A percentile compares a stretch with the other conserved stretches of the same genome.
These are phyloP conservation scores for Hypothenemus hampei DNA, from an alignment of 1,140 invertebrate genomes.

Conservation along the genomic window DNA sequence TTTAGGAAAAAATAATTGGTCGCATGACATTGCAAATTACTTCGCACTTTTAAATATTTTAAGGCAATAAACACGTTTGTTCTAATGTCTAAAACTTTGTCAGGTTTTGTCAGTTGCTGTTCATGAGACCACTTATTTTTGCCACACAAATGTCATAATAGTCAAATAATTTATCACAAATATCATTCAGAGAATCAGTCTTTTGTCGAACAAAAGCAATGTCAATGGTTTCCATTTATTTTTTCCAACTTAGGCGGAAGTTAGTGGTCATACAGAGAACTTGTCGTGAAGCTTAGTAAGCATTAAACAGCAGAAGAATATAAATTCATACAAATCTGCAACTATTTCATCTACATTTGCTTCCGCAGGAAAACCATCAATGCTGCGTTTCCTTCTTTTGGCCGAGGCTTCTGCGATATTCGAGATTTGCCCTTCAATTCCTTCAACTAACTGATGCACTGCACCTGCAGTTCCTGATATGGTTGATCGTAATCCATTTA, in stretches of 20 bases:
- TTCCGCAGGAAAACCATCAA: not conserved
- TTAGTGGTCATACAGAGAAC: slow-evolving; percentile 10
- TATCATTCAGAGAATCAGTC: not conserved
- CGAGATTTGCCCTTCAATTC: slow-evolving; percentile 4
- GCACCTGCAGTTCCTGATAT: not conserved
- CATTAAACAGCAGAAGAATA: slow-evolving; percentile 10
- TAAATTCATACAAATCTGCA: slow-evolving; percentile 19
- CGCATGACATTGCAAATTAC: slow-evolving; percentile 7
- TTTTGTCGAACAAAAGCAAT: not conserved
- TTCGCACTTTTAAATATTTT: too few relatives aligned
- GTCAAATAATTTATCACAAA: not conserved
- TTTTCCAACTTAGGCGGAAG: not conserved
- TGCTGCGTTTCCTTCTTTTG: not conserved
- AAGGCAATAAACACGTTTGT: too few relatives aligned
- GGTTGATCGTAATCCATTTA: not conserved
- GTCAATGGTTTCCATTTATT: slow-evolving; percentile 5
- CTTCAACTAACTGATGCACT: slow-evolving; percentile 7
- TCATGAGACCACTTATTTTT: slow-evolving; percentile 3
- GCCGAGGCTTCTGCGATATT: slow-evolving; percentile 9
- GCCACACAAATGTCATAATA: too few relatives aligned
- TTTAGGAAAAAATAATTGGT: slow-evolving; percentile 14
- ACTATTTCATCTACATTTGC: not conserved
- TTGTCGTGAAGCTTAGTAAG: slow-evolving; percentile 20
- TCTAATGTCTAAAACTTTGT: too few relatives aligned
- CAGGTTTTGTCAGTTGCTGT: too few relatives aligned